Conservation (phyloP, 2,888 invertebrate genomes). For the Cheilosia soror region DNA sequence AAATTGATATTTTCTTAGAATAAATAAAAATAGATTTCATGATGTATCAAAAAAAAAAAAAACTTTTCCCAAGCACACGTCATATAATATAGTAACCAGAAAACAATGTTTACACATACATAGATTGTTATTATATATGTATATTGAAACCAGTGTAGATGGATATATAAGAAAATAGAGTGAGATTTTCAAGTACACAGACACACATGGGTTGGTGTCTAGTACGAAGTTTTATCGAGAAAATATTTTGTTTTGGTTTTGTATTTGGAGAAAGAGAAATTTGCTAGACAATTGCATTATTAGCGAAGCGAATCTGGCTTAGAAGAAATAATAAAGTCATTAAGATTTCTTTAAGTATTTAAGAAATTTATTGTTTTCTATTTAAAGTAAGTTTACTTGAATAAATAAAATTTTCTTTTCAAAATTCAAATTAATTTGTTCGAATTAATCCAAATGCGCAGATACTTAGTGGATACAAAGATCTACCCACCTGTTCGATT, state of each 20-base stretch:
- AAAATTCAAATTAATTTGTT: background rate
- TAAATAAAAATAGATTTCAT: conserved; percentile 69
- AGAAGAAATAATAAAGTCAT: conserved; percentile 9
- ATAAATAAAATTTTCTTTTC: conserved; percentile 8
- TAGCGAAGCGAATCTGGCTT: conserved; percentile 6
- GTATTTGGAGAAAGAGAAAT: background rate
- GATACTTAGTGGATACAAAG: background rate
- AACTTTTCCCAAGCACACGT: conserved; percentile 44
- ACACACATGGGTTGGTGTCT: background rate
- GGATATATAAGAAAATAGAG: conserved; percentile 26
- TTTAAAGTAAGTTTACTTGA: conserved; percentile 32
- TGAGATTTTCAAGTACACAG: conserved; percentile 35
- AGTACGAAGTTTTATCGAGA: background rate
- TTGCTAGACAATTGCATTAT: conserved; percentile 14
- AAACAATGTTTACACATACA: conserved; percentile 54
- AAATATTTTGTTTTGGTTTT: conserved; percentile 26
- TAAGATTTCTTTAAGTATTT: conserved; percentile 13
- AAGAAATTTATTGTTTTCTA: conserved; percentile 27
- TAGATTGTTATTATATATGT: conserved; percentile 7
- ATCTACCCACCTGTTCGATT: background rate
- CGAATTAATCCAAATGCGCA: conserved; percentile 12
- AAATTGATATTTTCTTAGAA: conserved; percentile 63
- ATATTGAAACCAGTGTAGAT: conserved; percentile 40
- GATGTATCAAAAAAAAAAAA: conserved; percentile 60
- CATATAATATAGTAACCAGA: conserved; percentile 31